phyloP scores from a whole-genome alignment of 2,797 vertebrate species.

The Gorsachius magnificus region DNA sequence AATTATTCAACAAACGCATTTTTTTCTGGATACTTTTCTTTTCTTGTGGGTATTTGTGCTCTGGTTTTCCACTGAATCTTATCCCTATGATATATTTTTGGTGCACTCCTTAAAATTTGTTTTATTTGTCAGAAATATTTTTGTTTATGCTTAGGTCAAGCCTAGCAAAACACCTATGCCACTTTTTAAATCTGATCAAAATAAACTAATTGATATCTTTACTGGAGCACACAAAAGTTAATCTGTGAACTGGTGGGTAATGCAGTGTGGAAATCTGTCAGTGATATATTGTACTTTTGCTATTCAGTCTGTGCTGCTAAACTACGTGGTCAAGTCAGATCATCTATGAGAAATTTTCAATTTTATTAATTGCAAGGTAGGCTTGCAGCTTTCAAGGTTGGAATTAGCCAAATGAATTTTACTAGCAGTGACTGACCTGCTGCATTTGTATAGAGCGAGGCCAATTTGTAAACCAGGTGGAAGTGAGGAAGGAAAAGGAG shows the following conservation, averaged over 20 bases:
- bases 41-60: background rate
- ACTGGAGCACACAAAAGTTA: background rate
- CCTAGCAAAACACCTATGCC: background rate
- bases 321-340: fast-evolving
- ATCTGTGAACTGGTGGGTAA: background rate
- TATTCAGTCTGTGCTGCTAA: background rate
- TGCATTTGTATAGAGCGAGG: background rate
- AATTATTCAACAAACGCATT: background rate
- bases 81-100: background rate
- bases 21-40: background rate
- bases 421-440: background rate
- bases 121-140: background rate
- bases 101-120: background rate
- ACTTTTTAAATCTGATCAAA: background rate
- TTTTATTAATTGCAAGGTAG: background rate
- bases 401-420: background rate
- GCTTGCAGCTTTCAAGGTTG: background rate
- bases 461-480: background rate
- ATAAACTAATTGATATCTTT: background rate
- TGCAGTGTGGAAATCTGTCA: background rate
- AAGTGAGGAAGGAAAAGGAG: background rate
- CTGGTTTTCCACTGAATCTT: background rate
- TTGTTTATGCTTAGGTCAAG: background rate
- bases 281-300: background rate
- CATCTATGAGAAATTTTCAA: background rate